phyloP scores from a whole-genome alignment of 2,113 vertebrate genomes.

The Poeciliopsis retropinna region DNA sequence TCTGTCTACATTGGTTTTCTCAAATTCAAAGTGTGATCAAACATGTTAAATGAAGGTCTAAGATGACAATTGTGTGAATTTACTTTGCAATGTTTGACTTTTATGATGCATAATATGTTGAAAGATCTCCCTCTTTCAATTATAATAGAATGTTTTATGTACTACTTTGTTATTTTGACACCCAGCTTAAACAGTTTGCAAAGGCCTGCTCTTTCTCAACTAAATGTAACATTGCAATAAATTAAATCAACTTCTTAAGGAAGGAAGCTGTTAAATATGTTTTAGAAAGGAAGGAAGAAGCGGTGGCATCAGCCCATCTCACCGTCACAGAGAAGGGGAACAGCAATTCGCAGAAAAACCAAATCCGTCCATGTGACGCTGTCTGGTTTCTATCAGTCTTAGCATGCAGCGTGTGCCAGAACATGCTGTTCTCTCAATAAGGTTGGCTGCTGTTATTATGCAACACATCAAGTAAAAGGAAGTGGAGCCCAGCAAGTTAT shows the following conservation, averaged over 20 bases:
- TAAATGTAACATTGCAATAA: background rate
- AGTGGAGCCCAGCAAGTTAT: background rate
- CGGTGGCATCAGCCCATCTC: slow-evolving; percentile 44
- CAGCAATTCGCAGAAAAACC: slow-evolving; percentile 86
- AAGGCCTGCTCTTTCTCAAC: background rate
- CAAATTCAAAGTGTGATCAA: background rate
- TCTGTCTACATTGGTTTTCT: background rate
- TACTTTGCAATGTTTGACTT: background rate
- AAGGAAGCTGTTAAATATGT: slow-evolving; percentile 15
- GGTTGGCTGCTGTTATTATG: slow-evolving; percentile 38
- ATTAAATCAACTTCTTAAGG: background rate
- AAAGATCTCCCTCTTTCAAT: background rate
- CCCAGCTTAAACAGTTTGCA: background rate
- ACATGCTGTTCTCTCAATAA: slow-evolving; percentile 75
- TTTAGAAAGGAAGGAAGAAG: slow-evolving; percentile 64
- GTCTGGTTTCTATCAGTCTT: slow-evolving; percentile 79
- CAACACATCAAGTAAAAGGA: slow-evolving; percentile 49
- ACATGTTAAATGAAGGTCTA: background rate
- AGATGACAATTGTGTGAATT: background rate
- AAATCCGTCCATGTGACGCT: slow-evolving; percentile 71
- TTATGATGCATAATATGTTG: background rate
- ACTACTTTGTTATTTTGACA: background rate
- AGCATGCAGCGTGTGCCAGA: slow-evolving; percentile 55
- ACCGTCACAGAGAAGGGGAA: slow-evolving; percentile 51
- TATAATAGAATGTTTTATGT: background rate